Evolutionary conservation across 2,113 vertebrate species (phyloP).

Genomic region (Dermatemys mawii): DNA sequence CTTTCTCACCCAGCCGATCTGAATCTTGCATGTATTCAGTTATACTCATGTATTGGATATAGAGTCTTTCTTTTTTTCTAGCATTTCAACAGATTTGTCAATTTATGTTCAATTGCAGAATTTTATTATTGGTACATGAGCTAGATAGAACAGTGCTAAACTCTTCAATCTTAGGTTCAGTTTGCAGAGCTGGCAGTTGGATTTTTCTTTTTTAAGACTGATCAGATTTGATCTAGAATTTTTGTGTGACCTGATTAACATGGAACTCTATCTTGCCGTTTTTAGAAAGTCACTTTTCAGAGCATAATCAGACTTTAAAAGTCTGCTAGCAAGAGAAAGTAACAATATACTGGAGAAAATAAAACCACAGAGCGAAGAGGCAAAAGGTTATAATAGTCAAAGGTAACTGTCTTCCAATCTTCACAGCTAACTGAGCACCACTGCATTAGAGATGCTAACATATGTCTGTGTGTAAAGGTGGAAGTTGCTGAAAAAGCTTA

Average conservation of each 20-base stretch:
- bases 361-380: neutral
- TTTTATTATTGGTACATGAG: neutral
- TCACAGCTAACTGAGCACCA: neutral
- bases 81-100: neutral
- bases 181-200: neutral
- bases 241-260: neutral
- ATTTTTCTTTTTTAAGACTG: neutral
- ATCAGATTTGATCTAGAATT: neutral
- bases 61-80: neutral
- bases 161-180: neutral
- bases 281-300: neutral
- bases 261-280: neutral
- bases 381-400: neutral
- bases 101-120: neutral
- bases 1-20: neutral
- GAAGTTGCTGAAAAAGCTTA: neutral
- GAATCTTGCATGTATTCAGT: neutral
- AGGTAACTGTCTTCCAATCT: neutral
- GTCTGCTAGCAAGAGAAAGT: neutral
- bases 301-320: accelerated
- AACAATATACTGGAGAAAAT: neutral
- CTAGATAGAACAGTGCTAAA: neutral
- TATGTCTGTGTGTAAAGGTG: neutral
- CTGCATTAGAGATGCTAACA: neutral
- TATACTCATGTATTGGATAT: neutral